phyloP scores from a whole-genome alignment of 2,797 vertebrate species.

The Helarctos malayanus region DNA sequence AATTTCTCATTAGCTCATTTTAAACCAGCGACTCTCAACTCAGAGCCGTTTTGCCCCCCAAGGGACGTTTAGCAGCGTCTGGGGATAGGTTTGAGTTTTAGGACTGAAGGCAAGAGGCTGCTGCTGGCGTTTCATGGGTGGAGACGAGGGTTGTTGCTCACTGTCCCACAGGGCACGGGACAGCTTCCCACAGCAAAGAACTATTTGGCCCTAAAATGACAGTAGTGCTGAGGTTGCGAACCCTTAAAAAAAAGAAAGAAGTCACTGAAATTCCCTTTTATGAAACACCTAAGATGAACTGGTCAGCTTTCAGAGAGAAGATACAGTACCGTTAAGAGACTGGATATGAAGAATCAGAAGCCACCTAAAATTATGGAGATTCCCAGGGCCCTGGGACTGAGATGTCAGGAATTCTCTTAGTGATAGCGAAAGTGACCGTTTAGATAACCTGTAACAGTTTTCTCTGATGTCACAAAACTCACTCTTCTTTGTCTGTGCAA shows the following conservation, averaged over 20 bases:
- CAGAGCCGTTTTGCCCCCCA: neutral
- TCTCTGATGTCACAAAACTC: conserved; percentile 59
- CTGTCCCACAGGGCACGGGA: neutral
- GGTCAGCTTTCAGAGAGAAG: neutral
- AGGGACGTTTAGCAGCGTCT: neutral
- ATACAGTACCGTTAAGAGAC: neutral
- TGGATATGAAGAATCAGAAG: neutral
- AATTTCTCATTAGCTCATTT: conserved; percentile 67
- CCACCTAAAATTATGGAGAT: neutral
- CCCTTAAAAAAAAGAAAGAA: neutral
- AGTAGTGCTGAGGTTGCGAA: neutral
- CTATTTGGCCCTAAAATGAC: neutral
- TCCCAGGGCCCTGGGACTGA: neutral
- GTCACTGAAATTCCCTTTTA: neutral
- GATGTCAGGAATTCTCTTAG: neutral
- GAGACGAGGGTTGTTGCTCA: neutral
- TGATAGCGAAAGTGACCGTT: conserved; percentile 20
- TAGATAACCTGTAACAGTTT: neutral
- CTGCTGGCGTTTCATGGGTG: neutral
- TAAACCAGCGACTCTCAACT: conserved; percentile 48
- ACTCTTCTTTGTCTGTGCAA: conserved; percentile 61
- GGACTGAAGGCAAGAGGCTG: no score
- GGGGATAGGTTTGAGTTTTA: neutral
- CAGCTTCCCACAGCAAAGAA: no score
- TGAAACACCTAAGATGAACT: neutral